phyloP scores from a whole-genome alignment of 2,888 invertebrate species.

The Plebejus anna region DNA sequence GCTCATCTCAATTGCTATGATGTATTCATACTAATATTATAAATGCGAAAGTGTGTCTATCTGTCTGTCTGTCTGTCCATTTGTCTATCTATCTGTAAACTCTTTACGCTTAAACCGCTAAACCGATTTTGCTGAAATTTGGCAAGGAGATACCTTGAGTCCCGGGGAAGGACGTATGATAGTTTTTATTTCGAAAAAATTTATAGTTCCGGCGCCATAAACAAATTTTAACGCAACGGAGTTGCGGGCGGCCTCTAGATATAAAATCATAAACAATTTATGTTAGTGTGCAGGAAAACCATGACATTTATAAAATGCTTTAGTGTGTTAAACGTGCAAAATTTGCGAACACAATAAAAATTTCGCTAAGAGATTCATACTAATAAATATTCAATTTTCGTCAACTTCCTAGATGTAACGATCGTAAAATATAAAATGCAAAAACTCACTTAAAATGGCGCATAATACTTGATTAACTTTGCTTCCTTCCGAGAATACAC shows the following conservation, averaged over 20 bases:
- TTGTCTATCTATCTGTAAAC: too few species aligned
- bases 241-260: background rate
- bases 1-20: background rate
- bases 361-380: background rate
- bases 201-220: too few species aligned
- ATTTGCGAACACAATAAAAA: background rate
- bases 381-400: background rate
- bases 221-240: too few species aligned
- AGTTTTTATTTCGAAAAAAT: too few species aligned
- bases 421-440: conserved; percentile 14
- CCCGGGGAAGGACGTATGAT: too few species aligned
- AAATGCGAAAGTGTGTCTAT: too few species aligned
- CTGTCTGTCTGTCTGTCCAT: too few species aligned
- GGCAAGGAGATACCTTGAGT: too few species aligned
- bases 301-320: conserved; percentile 17
- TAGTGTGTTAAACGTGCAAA: background rate
- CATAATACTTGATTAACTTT: conserved; percentile 63
- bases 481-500: conserved; percentile 55
- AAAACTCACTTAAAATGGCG: conserved; percentile 59
- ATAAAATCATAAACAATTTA: background rate
- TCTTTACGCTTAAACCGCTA: too few species aligned
- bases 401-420: background rate
- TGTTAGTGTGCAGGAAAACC: background rate
- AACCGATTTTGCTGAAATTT: too few species aligned
- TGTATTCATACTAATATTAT: background rate